phyloP scores from a whole-genome alignment of 2,888 invertebrate genomes.

The Phytoseiulus persimilis region DNA sequence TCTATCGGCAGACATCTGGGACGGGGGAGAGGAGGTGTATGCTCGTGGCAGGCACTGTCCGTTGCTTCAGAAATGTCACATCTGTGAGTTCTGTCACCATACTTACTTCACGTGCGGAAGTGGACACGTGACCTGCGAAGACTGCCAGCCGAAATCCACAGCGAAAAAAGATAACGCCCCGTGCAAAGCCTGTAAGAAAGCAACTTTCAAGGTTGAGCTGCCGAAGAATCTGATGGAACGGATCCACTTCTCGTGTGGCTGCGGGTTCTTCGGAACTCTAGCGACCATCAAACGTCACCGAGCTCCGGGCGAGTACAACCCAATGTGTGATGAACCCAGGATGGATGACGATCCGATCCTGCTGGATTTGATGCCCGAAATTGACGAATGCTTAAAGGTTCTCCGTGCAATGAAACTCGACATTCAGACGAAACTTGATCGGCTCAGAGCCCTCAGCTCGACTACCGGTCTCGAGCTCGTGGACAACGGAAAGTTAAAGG shows the following conservation, averaged over 20 bases:
- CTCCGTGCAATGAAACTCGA: not conserved
- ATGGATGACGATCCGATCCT: not conserved
- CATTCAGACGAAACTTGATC: not conserved
- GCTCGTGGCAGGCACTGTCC: not conserved
- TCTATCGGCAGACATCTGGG: not conserved
- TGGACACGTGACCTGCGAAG: not conserved
- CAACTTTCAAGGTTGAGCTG: not conserved
- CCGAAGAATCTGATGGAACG: not conserved
- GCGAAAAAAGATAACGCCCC: not conserved
- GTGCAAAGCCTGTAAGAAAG: not conserved
- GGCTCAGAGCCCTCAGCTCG: not conserved
- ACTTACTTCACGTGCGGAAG: not conserved
- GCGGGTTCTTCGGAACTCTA: not conserved
- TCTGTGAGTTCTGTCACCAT: not conserved
- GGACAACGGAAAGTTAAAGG: not conserved
- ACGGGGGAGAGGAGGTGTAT: not conserved
- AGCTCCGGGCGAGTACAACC: not conserved
- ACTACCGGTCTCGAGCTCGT: not conserved
- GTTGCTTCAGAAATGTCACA: not conserved
- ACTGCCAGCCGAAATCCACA: not conserved
- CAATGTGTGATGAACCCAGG: not conserved
- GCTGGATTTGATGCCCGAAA: not conserved
- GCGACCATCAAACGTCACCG: not conserved
- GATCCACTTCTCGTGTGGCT: not conserved
- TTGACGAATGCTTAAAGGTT: not conserved